These are phyloP conservation scores for Sebastes wilsoni DNA, from an alignment of 2,797 vertebrate species.

Conservation along the genomic window DNA sequence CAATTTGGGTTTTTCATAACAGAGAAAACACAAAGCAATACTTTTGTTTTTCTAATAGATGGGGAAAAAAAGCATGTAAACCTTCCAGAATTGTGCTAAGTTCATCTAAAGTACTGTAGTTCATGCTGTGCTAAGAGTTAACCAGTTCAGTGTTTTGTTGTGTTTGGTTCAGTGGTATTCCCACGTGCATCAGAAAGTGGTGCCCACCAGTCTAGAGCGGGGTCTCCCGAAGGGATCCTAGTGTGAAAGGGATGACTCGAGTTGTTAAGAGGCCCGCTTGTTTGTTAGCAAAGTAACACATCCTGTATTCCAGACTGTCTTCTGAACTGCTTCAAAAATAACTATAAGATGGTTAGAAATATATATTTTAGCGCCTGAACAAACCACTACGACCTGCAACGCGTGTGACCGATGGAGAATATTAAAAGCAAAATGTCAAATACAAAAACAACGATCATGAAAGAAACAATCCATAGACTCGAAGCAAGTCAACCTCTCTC, in stretches of 20 bases:
- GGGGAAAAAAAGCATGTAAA: conserved; percentile 51
- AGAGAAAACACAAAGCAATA: conserved; percentile 69
- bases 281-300: conserved; percentile 39
- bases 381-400: not conserved
- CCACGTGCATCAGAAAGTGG: conserved; percentile 50
- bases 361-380: not conserved
- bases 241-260: conserved; percentile 45
- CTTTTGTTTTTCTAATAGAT: conserved; percentile 42
- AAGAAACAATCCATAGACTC: not conserved
- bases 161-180: conserved; percentile 66
- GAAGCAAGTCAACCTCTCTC: not conserved
- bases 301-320: no score
- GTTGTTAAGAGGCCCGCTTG: conserved; percentile 45
- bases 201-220: conserved; percentile 55
- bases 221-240: conserved; percentile 40
- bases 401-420: not conserved
- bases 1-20: conserved; percentile 49
- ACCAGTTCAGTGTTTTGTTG: conserved; percentile 65
- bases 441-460: not conserved
- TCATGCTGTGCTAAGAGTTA: conserved; percentile 58
- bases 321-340: not conserved
- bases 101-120: conserved; percentile 63
- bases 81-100: conserved; percentile 59
- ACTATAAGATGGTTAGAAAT: not conserved
- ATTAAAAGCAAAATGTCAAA: not conserved